A percentile compares a stretch with the other conserved stretches of the same genome.
Evolutionary conservation across 2,113 vertebrate species (phyloP).

Genomic region (Manacus vitellinus): DNA sequence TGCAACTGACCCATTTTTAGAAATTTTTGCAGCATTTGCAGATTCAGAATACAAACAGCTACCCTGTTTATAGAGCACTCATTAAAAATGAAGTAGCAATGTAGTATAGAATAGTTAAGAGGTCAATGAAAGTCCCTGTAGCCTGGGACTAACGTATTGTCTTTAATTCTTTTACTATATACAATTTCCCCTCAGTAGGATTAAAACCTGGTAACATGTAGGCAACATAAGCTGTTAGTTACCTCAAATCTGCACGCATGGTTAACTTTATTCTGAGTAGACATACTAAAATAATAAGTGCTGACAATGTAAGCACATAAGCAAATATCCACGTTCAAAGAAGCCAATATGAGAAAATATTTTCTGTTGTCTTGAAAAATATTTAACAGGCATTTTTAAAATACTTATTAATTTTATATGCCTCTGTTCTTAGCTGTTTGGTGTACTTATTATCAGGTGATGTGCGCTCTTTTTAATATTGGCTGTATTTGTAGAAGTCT

Average conservation of each 20-base stretch:
- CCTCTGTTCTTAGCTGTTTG: neutral
- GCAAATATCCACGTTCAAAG: neutral
- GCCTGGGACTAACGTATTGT: neutral
- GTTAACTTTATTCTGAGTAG: neutral
- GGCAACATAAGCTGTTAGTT: neutral
- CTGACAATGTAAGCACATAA: neutral
- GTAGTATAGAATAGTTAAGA: conserved; percentile 2
- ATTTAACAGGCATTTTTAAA: neutral
- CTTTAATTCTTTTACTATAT: neutral
- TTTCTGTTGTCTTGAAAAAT: neutral
- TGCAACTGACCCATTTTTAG: conserved; percentile 14
- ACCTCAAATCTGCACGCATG: neutral
- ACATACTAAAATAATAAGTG: neutral
- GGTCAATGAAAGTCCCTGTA: neutral
- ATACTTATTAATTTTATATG: neutral
- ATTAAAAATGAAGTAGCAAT: conserved; percentile 49
- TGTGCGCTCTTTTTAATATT: neutral
- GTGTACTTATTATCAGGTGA: neutral
- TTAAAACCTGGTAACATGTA: neutral
- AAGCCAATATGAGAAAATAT: neutral
- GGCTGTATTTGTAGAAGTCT: neutral
- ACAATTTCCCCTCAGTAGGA: neutral
- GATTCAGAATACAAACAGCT: conserved; percentile 2
- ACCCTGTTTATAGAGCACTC: neutral
- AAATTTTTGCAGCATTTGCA: conserved; percentile 16